Base-by-base conservation (phyloP, 2,113 vertebrate species). In the Rhabdornis inornatus region DNA sequence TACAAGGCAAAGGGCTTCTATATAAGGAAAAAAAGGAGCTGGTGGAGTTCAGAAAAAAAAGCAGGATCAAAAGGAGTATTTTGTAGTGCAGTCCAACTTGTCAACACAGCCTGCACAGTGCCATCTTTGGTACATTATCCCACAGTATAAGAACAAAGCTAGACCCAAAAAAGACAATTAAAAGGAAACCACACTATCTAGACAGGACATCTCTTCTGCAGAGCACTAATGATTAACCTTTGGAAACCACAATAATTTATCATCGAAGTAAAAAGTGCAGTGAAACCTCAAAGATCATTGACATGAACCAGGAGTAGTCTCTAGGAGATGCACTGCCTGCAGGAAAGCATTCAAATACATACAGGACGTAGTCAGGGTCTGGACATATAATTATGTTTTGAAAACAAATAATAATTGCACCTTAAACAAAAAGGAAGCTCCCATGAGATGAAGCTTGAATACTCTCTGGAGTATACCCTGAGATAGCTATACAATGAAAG, bases 111-210 rank as follows among this genome's bases (percentile, higher is more conserved):
- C 66, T 85, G 78, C 45, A 56, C 0, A 0, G 49, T 87, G 84
- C 74, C 5, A 3, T 78, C 45, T 87, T 87, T 86, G 78, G 85
- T 55, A 35, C 7, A 0, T 74, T 59, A 94, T 53, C 50, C 20
- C 42, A 12, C 5, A 76, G 31, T 17, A 7, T 37, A 60, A 87
- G 66, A 90, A 74, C 74, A 90, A 92, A 94, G 74, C 27, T 35
- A 68, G 40, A 84, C 50, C 63, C 42, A 90, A 72, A 90, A 90
- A 86, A 71, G 65, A 82, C 83, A 96, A 72, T 84, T 91, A 65
- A 90, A 92, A 95, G 77, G 86, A 87, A 91, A 66, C 64, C 56
- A 42, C 22, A 13, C 22, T 94, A 88, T 91, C 91, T 89, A 37
- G 66, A 92, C 40, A 89, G 74, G 49, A 64, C 77, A 79, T 79